These are phyloP conservation scores for Glaucomys volans DNA, from an alignment of 2,113 vertebrate species.

Conservation along the genomic window DNA sequence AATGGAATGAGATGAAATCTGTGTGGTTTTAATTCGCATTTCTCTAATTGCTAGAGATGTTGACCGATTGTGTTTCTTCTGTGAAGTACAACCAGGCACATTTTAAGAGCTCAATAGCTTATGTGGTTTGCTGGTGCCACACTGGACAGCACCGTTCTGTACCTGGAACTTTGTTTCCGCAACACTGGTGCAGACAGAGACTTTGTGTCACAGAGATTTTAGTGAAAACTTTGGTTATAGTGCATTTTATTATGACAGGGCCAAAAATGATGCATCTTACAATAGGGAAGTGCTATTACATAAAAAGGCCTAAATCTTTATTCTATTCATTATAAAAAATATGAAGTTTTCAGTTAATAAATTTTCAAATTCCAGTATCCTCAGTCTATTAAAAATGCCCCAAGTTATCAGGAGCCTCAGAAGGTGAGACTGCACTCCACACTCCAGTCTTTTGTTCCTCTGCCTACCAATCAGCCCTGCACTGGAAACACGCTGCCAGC, in stretches of 20 bases:
- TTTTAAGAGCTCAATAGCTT: neutral
- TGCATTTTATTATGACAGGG: neutral
- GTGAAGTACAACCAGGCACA: neutral
- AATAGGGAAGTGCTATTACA: neutral
- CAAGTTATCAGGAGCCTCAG: neutral
- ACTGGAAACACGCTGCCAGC: neutral
- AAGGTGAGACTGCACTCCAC: neutral
- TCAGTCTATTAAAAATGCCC: neutral
- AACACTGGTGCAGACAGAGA: neutral
- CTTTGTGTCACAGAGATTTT: neutral
- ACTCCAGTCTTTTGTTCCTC: neutral
- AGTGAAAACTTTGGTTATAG: neutral
- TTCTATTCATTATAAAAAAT: neutral
- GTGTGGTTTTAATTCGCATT: too few species aligned
- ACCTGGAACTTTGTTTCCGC: neutral
- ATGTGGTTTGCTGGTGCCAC: fast-evolving
- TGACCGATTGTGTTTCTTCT: too few species aligned
- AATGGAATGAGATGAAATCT: too few species aligned
- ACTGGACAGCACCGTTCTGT: neutral
- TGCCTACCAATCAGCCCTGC: too few species aligned
- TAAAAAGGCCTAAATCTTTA: neutral
- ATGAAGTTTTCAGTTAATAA: neutral
- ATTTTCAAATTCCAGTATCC: neutral
- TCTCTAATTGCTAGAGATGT: too few species aligned
- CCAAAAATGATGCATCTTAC: neutral